Conservation (phyloP, 2,888 invertebrate genomes). For the Rhamnusium bicolor region DNA sequence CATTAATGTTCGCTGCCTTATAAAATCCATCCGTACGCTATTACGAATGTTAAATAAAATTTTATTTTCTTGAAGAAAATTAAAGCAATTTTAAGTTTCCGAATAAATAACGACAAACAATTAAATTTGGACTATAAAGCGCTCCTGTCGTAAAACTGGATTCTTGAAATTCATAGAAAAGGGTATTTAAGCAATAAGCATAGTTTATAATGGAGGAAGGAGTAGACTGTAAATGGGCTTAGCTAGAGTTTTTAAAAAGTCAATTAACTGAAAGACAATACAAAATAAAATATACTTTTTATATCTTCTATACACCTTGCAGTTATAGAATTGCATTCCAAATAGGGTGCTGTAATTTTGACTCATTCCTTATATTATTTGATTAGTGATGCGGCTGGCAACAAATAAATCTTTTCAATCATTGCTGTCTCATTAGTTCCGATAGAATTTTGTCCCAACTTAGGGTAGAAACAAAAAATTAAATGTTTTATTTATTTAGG, state of each 20-base stretch:
- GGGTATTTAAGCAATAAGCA: slow-evolving; percentile 1
- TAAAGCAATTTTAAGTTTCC: slow-evolving; percentile 23
- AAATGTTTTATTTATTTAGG: neutral
- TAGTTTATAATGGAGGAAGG: neutral
- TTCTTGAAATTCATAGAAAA: neutral
- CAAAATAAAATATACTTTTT: neutral
- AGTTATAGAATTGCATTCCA: neutral
- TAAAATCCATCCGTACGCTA: neutral
- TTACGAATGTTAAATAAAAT: neutral
- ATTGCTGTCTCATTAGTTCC: neutral
- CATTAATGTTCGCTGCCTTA: neutral
- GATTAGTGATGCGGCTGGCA: neutral
- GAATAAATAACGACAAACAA: slow-evolving; percentile 21
- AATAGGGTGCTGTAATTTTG: neutral
- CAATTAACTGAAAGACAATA: neutral
- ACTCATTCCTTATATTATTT: neutral
- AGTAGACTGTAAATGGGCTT: neutral
- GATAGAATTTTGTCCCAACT: neutral
- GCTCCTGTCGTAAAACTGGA: neutral
- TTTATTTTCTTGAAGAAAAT: neutral
- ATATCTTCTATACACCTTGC: neutral
- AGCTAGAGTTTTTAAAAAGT: neutral
- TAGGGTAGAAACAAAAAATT: neutral
- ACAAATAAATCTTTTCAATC: neutral
- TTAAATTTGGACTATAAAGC: slow-evolving; percentile 18